Evolutionary conservation across 1,140 invertebrate genomes (phyloP).

Genomic region (Diorhabda sublineata): DNA sequence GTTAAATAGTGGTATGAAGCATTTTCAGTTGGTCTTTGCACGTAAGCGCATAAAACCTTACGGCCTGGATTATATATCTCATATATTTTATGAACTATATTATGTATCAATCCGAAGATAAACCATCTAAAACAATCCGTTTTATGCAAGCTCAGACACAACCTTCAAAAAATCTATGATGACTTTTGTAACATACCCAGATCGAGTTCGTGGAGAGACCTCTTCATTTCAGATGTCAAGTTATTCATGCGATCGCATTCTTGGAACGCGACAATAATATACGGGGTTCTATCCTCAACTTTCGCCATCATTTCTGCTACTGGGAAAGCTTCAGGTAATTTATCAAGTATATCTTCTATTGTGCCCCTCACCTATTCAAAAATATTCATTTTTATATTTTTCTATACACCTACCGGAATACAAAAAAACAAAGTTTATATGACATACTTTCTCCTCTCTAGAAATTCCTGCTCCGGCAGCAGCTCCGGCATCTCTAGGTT

Average conservation of each 20-base stretch:
- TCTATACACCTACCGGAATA: too few species aligned
- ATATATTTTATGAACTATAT: too few species aligned
- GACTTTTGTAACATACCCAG: constrained; percentile 50
- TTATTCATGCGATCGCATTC: constrained; percentile 95
- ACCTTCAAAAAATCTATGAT: neutral
- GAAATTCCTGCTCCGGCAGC: constrained; percentile 59
- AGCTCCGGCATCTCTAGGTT: constrained; percentile 75
- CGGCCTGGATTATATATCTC: too few species aligned
- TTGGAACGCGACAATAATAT: constrained; percentile 88
- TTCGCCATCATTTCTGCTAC: constrained; percentile 80
- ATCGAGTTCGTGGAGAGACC: constrained; percentile 80
- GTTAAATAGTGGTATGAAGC: too few species aligned
- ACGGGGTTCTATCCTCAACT: constrained; percentile 87
- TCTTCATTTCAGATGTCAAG: constrained; percentile 72
- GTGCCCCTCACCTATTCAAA: constrained; percentile 65
- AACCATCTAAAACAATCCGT: too few species aligned
- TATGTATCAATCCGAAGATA: too few species aligned
- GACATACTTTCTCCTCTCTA: constrained; percentile 76
- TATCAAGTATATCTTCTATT: constrained; percentile 85
- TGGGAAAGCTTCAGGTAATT: constrained; percentile 85
- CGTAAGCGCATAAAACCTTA: too few species aligned
- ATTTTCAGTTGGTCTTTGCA: too few species aligned
- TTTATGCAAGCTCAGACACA: neutral
- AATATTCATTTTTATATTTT: neutral
- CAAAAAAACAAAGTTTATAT: neutral